A percentile compares a stretch with the other conserved stretches of the same genome.
Evolutionary conservation across 1,140 invertebrate species (phyloP).

Genomic region (Cotesia vestalis): DNA sequence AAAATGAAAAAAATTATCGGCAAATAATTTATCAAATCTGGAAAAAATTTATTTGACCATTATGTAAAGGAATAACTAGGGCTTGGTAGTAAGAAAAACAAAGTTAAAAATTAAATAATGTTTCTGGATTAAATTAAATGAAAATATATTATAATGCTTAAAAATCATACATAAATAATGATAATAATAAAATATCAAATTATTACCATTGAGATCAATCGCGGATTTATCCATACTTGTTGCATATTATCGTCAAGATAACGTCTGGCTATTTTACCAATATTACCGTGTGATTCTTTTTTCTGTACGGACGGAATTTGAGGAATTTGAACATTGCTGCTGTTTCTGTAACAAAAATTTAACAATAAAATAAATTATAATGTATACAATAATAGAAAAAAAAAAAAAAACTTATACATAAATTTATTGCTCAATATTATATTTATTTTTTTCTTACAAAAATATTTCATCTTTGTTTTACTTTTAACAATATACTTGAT

Average conservation of each 20-base stretch:
- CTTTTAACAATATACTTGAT: background rate
- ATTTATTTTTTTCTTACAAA: too few species aligned
- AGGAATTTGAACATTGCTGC: slow-evolving; percentile 52
- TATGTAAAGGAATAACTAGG: background rate
- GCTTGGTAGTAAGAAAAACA: too few species aligned
- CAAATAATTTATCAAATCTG: background rate
- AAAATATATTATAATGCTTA: too few species aligned
- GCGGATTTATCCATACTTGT: slow-evolving; percentile 70
- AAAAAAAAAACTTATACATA: background rate
- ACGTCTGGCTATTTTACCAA: slow-evolving; percentile 58
- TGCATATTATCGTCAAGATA: slow-evolving; percentile 70
- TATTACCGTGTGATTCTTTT: slow-evolving; percentile 59
- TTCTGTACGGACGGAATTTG: slow-evolving; percentile 45
- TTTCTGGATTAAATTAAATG: too few species aligned
- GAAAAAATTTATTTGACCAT: slow-evolving; percentile 7
- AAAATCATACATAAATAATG: too few species aligned
- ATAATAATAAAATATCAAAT: too few species aligned
- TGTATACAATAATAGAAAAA: too few species aligned
- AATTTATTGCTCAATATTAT: too few species aligned
- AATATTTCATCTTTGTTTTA: too few species aligned
- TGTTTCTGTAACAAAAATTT: slow-evolving; percentile 53
- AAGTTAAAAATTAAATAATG: background rate
- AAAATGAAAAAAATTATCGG: too few species aligned
- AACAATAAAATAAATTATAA: too few species aligned
- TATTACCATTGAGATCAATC: slow-evolving; percentile 69